Evolutionary conservation across 92 coral and sea anemone species (phyloP).

Genomic region (Zoanthus sansibaricus): DNA sequence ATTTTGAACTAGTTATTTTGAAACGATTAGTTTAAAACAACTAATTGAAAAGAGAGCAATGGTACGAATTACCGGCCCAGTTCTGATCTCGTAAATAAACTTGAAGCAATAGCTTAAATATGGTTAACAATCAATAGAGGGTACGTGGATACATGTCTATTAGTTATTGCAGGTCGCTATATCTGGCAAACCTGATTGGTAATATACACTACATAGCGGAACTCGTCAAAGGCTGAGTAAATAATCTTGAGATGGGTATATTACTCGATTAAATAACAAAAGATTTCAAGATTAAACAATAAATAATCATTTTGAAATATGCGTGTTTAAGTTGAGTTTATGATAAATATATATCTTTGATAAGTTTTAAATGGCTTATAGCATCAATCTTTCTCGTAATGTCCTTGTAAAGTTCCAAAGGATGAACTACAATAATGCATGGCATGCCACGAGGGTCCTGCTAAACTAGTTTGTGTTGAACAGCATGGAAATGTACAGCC

Average conservation of each 20-base stretch:
- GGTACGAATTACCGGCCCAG: too few species aligned
- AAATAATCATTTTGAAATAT: constrained; percentile 17
- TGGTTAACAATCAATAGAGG: too few species aligned
- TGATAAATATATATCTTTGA: background rate
- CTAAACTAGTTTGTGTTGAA: constrained; percentile 4
- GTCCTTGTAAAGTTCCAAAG: constrained; percentile 17
- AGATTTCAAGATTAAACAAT: background rate
- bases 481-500: constrained; percentile 21
- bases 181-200: too few species aligned
- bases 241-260: background rate
- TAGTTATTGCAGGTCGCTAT: too few species aligned
- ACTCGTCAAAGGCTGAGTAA: background rate
- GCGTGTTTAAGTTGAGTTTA: background rate
- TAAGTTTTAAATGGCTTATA: too few species aligned
- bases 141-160: too few species aligned
- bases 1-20: too few species aligned
- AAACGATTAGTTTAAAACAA: too few species aligned
- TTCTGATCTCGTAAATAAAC: too few species aligned
- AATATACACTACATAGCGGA: too few species aligned
- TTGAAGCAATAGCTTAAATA: too few species aligned
- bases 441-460: constrained; percentile 29
- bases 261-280: constrained; percentile 4
- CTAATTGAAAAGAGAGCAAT: too few species aligned
- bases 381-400: background rate
- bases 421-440: constrained; percentile 6